Evolutionary conservation across 1,140 invertebrate genomes (phyloP).

Genomic region (Drosophila biarmipes): DNA sequence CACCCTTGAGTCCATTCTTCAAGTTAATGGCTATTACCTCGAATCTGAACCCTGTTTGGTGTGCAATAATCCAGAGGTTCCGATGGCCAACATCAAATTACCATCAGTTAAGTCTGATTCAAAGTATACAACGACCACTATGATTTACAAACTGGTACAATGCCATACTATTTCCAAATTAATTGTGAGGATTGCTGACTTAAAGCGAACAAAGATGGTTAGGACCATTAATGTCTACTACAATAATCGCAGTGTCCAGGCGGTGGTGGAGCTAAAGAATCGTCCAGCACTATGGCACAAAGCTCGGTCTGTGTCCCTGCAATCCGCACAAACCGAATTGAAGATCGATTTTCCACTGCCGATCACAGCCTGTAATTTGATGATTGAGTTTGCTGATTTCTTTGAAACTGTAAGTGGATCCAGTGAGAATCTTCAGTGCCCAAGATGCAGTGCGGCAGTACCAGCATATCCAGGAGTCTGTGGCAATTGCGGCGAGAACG

Average conservation of each 20-base stretch:
- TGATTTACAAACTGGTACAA: constrained; percentile 97
- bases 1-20: constrained; percentile 95
- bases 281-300: constrained; percentile 95
- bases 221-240: constrained; percentile 98
- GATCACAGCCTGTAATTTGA: constrained; percentile 98
- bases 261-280: constrained; percentile 98
- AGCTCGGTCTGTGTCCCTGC: constrained; percentile 95
- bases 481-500: constrained; percentile 99
- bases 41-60: constrained; percentile 98
- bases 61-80: constrained; percentile 98
- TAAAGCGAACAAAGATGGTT: constrained; percentile 99
- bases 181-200: constrained; percentile 95
- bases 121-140: constrained; percentile 98
- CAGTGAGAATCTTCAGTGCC: constrained; percentile 97
- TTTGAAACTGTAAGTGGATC: constrained; percentile 94
- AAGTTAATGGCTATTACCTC: constrained; percentile 97
- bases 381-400: constrained; percentile 99
- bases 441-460: constrained; percentile 97
- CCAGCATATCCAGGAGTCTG: constrained; percentile 99
- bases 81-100: constrained; percentile 96
- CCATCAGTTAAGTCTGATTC: constrained; percentile 98
- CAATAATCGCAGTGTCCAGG: constrained; percentile 97
- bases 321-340: constrained; percentile 95
- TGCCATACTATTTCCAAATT: constrained; percentile 98
- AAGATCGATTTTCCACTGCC: constrained; percentile 98